Evolutionary conservation across 2,113 vertebrate species (phyloP), one percentile per base, ranked within the genome.

Genomic region (Prinia subflava): DNA sequence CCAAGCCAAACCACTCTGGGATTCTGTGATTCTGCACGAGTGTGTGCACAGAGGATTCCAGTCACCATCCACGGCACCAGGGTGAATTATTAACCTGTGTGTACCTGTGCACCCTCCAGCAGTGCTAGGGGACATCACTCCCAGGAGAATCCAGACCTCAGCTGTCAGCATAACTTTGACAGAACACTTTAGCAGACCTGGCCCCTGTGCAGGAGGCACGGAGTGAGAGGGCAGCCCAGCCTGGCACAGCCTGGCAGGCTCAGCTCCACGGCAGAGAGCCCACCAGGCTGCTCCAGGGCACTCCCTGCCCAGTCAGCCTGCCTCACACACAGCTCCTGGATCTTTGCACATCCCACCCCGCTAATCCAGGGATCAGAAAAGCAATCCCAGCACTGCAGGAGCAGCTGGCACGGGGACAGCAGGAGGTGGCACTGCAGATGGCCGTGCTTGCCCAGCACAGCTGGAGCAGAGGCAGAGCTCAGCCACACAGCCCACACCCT

Each of bases 341-440:
- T 90, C 89, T 83, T 33, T 68, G 75, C 63, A 83, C 71, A 37
- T 6, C 47, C 53, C 33, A 17, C 24, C 37, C 12, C 0, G 21
- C 13, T 92, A 94, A 96, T 89, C 93, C 86, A 1, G 1, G 7
- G 89, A 56, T 92, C 76, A 95, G 93, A 10, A 92, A 71, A 56
- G 49, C 86, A 90, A 90, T 86, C 83, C 89, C 0, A 0, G 71
- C 75, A 35, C 80, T 56, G 39, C 30, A 0, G 9, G 65, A 78
- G 69, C 81, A 39, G 60, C 8, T 42, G 82, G 79, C 27, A 2
- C 0, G 9, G 83, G 83, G 68, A 4, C 27, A 64, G 71, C 67
- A 49, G 83, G 89, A 79, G 82, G 64, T 57, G 74, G 55, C 52
- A 39, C 22, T 10, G 56, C 1, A 23, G 57, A 10, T 21, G 27